Percentiles rank a stretch among this genome's conserved stretches.
phyloP scores from a whole-genome alignment of 2,888 invertebrate genomes.

The Romanomermis culicivorax region DNA sequence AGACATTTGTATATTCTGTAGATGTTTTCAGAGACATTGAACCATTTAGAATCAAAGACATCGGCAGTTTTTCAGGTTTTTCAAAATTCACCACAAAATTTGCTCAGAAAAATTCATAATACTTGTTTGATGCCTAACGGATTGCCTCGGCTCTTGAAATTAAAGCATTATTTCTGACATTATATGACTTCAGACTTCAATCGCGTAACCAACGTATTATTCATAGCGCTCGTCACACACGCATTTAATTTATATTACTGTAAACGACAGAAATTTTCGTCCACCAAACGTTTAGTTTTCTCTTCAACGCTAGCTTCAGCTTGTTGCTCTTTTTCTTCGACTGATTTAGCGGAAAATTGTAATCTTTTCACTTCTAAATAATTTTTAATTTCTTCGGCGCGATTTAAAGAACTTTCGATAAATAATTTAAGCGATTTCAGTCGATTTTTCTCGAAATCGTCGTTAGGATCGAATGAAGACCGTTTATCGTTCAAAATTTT shows the following conservation, averaged over 20 bases:
- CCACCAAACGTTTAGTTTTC: not conserved
- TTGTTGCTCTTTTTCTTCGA: not conserved
- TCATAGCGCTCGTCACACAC: too few species aligned
- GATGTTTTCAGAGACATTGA: too few species aligned
- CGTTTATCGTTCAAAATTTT: constrained; percentile 6
- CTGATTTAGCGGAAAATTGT: constrained; percentile 6
- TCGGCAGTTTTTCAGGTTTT: too few species aligned
- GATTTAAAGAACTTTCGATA: not conserved
- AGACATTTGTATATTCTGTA: too few species aligned
- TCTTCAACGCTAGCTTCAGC: not conserved
- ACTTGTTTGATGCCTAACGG: too few species aligned
- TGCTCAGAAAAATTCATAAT: too few species aligned
- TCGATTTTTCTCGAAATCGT: not conserved
- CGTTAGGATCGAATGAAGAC: not conserved
- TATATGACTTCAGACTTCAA: too few species aligned
- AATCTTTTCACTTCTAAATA: constrained; percentile 4
- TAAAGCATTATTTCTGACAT: too few species aligned
- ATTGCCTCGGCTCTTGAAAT: too few species aligned
- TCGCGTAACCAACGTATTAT: too few species aligned
- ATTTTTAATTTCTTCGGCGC: constrained; percentile 5
- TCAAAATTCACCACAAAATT: too few species aligned
- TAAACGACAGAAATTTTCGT: not conserved
- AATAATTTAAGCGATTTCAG: not conserved
- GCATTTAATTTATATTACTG: not conserved
- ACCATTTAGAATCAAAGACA: too few species aligned